Percentiles rank a stretch among this genome's conserved stretches.
Evolutionary conservation across 2,888 invertebrate genomes (phyloP).

Genomic region (Torymus auratus): DNA sequence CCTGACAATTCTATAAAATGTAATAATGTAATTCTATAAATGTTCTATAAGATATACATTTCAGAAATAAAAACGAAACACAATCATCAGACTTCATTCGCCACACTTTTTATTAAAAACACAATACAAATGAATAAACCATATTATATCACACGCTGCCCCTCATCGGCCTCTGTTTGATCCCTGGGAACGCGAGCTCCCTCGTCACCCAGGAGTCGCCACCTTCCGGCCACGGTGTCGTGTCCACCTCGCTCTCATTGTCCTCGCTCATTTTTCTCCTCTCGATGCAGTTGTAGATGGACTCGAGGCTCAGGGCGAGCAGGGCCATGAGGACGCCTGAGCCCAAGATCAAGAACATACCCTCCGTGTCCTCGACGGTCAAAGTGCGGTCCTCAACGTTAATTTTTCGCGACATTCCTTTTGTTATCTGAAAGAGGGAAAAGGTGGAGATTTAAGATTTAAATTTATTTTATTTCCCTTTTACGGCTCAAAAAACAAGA

Average conservation of each 20-base stretch:
- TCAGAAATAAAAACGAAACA: neutral
- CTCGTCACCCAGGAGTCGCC: constrained; percentile 30
- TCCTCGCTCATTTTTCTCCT: neutral
- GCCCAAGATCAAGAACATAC: constrained; percentile 87
- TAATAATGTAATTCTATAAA: no score
- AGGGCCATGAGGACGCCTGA: constrained; percentile 83
- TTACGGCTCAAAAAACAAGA: no score
- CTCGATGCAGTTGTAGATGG: neutral
- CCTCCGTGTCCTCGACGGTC: constrained; percentile 88
- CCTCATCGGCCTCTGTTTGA: constrained; percentile 8
- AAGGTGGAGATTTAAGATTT: no score
- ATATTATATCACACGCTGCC: constrained; percentile 29
- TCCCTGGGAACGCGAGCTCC: neutral
- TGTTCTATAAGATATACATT: no score
- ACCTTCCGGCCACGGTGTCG: neutral
- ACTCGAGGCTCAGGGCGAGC: constrained; percentile 24
- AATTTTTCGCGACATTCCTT: constrained; percentile 72
- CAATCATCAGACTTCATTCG: neutral
- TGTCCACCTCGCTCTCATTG: neutral
- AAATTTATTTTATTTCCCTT: no score
- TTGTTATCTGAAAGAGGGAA: constrained; percentile 75
- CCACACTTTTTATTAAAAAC: neutral
- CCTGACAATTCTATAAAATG: no score
- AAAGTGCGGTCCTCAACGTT: constrained; percentile 84
- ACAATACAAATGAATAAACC: neutral